These are phyloP conservation scores for Polia nebulosa DNA, from an alignment of 2,888 invertebrate species.

Conservation along the genomic window DNA sequence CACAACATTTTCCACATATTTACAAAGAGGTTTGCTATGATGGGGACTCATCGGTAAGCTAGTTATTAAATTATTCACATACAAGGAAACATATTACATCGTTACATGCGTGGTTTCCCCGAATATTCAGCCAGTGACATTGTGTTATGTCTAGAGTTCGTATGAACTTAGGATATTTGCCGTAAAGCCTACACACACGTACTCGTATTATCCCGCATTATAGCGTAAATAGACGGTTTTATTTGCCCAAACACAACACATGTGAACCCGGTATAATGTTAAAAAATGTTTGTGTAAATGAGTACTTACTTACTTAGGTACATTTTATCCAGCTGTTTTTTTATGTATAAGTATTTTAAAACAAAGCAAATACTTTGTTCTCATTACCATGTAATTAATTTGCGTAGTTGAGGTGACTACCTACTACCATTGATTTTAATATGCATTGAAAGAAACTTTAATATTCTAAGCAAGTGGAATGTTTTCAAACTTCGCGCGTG, in stretches of 20 bases:
- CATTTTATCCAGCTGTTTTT: conserved; percentile 16
- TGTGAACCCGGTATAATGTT: neutral
- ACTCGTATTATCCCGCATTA: neutral
- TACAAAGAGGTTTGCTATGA: too few relatives aligned
- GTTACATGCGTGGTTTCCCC: neutral
- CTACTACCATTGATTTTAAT: conserved; percentile 18
- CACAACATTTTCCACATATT: too few relatives aligned
- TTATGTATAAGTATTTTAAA: conserved; percentile 24
- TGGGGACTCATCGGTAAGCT: too few relatives aligned
- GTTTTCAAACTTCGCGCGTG: neutral
- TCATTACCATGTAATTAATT: conserved; percentile 24
- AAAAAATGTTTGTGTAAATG: neutral
- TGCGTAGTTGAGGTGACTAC: conserved; percentile 18
- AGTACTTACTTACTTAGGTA: neutral
- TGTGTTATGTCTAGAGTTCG: neutral
- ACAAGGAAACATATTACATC: too few relatives aligned
- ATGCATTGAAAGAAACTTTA: conserved; percentile 16
- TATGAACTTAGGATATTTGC: neutral
- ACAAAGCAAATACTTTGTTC: conserved; percentile 30
- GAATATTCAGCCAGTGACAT: neutral
- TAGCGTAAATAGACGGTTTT: neutral
- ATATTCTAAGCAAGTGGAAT: neutral
- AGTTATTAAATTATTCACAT: too few relatives aligned
- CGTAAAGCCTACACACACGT: neutral
- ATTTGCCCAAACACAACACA: neutral